A percentile compares a stretch with the other conserved stretches of the same genome.
phyloP scores from a whole-genome alignment of 2,113 vertebrate genomes.

The Limnothrissa miodon region DNA sequence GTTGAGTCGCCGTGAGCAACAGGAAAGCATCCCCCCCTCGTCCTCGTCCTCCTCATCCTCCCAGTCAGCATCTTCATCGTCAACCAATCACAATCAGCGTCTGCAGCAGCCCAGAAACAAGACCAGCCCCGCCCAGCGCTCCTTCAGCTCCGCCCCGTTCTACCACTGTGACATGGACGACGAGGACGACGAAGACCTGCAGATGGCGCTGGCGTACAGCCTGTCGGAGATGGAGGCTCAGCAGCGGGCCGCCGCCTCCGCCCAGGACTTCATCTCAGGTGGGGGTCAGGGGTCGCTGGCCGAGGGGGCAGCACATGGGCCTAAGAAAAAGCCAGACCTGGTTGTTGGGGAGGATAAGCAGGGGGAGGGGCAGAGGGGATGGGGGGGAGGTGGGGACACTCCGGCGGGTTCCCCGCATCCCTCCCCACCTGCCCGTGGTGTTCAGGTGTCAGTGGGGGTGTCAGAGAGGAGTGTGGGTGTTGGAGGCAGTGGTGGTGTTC shows the following conservation, averaged over 20 bases:
- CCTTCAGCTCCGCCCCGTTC: constrained; percentile 74
- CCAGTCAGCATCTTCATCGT: neutral
- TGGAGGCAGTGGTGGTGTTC: neutral
- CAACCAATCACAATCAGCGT: constrained; percentile 57
- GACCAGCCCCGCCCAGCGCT: constrained; percentile 55
- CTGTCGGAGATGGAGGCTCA: constrained; percentile 93
- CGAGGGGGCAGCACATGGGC: constrained; percentile 25
- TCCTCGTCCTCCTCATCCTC: neutral
- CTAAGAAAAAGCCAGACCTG: neutral
- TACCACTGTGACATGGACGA: constrained; percentile 68
- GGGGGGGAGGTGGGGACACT: neutral
- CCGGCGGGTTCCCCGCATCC: no score
- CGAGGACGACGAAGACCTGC: constrained; percentile 89
- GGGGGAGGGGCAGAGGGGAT: neutral
- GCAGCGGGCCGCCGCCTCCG: constrained; percentile 76
- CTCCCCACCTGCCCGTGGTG: neutral
- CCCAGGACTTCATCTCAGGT: constrained; percentile 71
- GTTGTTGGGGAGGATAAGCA: constrained; percentile 16
- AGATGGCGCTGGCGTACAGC: constrained; percentile 96
- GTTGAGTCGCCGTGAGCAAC: constrained; percentile 86
- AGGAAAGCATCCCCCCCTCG: constrained; percentile 42
- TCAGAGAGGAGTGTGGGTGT: neutral
- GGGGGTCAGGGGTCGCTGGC: constrained; percentile 29
- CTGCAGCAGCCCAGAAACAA: constrained; percentile 42
- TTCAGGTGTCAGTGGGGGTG: neutral